Evolutionary conservation across 2,797 vertebrate genomes (phyloP).

Genomic region (Rhincodon typus): DNA sequence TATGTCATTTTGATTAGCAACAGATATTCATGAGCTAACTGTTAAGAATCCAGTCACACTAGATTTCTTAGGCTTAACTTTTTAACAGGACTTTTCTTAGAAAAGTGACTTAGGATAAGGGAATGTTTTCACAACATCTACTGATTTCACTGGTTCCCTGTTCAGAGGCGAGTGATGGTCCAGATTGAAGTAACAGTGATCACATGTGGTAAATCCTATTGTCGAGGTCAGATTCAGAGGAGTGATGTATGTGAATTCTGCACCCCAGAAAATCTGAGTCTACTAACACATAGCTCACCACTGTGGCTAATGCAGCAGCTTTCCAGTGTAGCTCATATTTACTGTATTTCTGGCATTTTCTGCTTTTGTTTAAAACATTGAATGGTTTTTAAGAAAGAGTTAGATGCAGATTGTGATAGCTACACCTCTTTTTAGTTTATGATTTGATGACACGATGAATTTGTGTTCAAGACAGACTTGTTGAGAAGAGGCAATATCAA

Average conservation of each 20-base stretch:
- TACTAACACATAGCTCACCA: background rate
- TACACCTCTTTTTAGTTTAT: background rate
- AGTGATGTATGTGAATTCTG: background rate
- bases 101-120: background rate
- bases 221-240: background rate
- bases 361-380: too few species aligned
- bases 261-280: background rate
- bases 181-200: background rate
- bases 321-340: too few species aligned
- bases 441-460: too few species aligned
- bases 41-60: background rate
- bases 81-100: background rate
- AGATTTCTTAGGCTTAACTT: background rate
- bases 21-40: background rate
- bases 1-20: background rate
- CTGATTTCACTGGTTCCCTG: background rate
- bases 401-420: background rate
- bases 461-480: too few species aligned
- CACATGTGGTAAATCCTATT: background rate
- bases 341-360: too few species aligned
- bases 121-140: background rate
- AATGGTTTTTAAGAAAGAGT: too few species aligned
- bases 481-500: too few species aligned
- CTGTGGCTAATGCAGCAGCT: too few species aligned
- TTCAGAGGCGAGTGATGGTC: background rate